Conservation (phyloP, 2,113 vertebrate genomes). For the Oncorhynchus tshawytscha region DNA sequence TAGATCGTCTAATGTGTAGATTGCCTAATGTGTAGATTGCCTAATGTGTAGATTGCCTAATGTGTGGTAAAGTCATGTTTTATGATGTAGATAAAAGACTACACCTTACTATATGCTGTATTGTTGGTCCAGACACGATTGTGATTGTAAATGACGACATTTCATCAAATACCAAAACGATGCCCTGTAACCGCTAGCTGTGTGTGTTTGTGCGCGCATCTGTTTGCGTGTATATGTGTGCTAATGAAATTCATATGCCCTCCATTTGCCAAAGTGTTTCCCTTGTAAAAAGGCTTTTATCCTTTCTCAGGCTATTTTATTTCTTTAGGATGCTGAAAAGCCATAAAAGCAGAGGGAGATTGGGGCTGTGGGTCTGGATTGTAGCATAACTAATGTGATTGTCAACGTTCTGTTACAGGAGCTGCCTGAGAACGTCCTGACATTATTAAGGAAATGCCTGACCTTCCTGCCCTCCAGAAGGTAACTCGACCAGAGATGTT, state of each 20-base stretch:
- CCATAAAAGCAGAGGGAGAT: not conserved
- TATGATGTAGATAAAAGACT: too few relatives aligned
- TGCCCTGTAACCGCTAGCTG: not conserved
- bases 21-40: too few relatives aligned
- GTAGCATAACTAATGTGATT: constrained; percentile 17
- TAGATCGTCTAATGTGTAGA: too few relatives aligned
- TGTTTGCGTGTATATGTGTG: not conserved
- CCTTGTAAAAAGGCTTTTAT: constrained; percentile 8
- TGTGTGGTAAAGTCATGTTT: too few relatives aligned
- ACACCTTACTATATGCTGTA: too few relatives aligned
- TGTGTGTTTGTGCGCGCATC: not conserved
- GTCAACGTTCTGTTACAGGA: constrained; percentile 67
- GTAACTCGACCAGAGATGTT: constrained; percentile 58
- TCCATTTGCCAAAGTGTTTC: not conserved
- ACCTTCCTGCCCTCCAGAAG: constrained; percentile 90
- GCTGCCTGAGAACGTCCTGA: constrained; percentile 79
- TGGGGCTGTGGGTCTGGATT: not conserved
- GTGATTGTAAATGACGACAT: too few relatives aligned
- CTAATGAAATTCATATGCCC: not conserved
- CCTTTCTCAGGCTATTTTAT: not conserved
- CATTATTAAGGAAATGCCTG: constrained; percentile 90
- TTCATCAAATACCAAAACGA: too few relatives aligned
- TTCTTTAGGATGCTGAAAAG: not conserved
- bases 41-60: too few relatives aligned
- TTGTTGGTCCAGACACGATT: too few relatives aligned